A percentile compares a stretch with the other conserved stretches of the same genome.
Evolutionary conservation across 2,888 invertebrate genomes (phyloP).

Genomic region (Unio pictorum): DNA sequence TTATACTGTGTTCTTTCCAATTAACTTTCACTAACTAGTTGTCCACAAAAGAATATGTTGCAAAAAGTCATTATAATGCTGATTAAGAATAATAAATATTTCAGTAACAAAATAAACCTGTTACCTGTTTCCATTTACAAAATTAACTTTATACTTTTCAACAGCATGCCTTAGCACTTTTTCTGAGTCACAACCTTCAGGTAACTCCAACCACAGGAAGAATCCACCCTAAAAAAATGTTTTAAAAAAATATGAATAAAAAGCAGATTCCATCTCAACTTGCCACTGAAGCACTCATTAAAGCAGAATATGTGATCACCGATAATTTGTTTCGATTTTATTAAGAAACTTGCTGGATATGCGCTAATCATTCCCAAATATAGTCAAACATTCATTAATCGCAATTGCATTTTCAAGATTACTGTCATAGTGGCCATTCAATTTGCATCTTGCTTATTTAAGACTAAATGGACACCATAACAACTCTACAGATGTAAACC

Average conservation of each 20-base stretch:
- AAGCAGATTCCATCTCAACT: not conserved
- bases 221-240: constrained; percentile 74
- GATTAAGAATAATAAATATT: not conserved
- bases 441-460: no score
- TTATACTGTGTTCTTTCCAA: no score
- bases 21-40: not conserved
- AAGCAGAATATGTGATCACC: no score
- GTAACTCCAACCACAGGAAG: constrained; percentile 77
- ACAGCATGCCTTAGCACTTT: constrained; percentile 37
- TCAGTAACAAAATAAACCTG: constrained; percentile 3
- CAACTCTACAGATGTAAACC: no score
- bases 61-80: not conserved
- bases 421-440: no score
- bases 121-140: constrained; percentile 55
- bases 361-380: no score
- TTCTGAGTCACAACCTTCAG: constrained; percentile 62
- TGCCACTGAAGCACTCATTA: no score
- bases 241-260: not conserved
- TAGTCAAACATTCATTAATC: no score
- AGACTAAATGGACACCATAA: no score
- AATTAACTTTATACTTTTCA: constrained; percentile 44
- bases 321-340: no score
- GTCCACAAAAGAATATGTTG: not conserved
- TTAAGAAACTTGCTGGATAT: no score
- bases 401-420: no score